phyloP scores from a whole-genome alignment of 2,113 vertebrate species.

The Equus przewalskii region DNA sequence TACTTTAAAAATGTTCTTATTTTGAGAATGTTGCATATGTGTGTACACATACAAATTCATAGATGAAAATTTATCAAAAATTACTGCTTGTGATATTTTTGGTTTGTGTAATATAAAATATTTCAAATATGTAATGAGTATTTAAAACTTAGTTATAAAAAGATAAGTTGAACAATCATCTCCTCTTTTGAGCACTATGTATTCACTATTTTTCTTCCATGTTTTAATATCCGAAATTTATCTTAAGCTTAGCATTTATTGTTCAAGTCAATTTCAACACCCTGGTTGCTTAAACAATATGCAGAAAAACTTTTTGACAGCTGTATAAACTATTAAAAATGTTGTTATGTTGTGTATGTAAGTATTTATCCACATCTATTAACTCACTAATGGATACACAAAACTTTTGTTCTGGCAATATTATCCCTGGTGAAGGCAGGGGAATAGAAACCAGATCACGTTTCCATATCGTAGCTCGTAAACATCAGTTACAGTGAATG shows the following conservation, averaged over 20 bases:
- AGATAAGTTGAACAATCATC: not conserved
- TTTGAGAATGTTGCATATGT: not conserved
- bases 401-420: not conserved
- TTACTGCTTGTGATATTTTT: not conserved
- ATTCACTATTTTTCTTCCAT: not conserved
- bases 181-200: not conserved
- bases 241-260: not conserved
- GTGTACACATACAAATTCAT: not conserved
- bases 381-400: not conserved
- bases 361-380: not conserved
- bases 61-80: not conserved
- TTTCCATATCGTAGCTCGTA: slow-evolving; percentile 40
- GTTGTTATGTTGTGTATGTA: not conserved
- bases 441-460: slow-evolving; percentile 40
- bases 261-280: not conserved
- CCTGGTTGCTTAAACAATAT: not conserved
- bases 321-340: not conserved
- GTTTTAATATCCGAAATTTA: not conserved
- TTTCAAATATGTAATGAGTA: not conserved
- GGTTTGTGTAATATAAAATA: not conserved
- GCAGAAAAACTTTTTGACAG: not conserved
- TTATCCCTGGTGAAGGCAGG: not conserved
- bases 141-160: not conserved
- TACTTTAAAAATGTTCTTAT: not conserved
- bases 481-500: slow-evolving; percentile 69